Conservation (phyloP, 2,113 vertebrate genomes). For the Corvus moneduloides region DNA sequence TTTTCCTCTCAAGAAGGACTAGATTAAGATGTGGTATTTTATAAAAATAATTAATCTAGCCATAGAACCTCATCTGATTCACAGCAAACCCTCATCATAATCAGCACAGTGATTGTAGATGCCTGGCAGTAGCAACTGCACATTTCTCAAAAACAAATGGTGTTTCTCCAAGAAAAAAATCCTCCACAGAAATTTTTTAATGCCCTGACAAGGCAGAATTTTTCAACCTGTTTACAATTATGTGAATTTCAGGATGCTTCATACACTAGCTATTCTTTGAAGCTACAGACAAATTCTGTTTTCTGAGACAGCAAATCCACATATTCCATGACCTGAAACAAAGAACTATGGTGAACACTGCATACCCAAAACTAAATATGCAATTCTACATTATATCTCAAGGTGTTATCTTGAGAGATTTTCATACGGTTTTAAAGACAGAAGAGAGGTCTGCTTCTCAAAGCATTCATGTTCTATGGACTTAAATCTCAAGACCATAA, state of each 20-base stretch:
- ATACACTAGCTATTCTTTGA: background rate
- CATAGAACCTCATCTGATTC: background rate
- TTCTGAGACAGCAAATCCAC: background rate
- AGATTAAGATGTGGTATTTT: background rate
- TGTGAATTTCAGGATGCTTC: background rate
- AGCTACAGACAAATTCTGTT: background rate
- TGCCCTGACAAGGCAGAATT: background rate
- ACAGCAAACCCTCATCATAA: background rate
- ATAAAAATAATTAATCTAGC: background rate
- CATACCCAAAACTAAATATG: background rate
- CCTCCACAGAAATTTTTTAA: background rate
- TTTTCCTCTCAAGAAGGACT: background rate
- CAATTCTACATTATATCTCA: background rate
- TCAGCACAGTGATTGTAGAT: background rate
- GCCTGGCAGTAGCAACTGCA: background rate
- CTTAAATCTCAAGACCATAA: background rate
- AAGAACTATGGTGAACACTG: background rate
- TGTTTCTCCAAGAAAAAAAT: background rate
- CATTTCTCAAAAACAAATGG: background rate
- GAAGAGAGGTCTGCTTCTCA: background rate
- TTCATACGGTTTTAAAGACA: background rate
- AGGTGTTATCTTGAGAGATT: background rate
- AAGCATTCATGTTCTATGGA: background rate
- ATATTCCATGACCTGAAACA: background rate
- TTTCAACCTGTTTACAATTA: background rate